These are phyloP conservation scores for Zootoca vivipara DNA, from an alignment of 2,113 vertebrate genomes.

Conservation along the genomic window DNA sequence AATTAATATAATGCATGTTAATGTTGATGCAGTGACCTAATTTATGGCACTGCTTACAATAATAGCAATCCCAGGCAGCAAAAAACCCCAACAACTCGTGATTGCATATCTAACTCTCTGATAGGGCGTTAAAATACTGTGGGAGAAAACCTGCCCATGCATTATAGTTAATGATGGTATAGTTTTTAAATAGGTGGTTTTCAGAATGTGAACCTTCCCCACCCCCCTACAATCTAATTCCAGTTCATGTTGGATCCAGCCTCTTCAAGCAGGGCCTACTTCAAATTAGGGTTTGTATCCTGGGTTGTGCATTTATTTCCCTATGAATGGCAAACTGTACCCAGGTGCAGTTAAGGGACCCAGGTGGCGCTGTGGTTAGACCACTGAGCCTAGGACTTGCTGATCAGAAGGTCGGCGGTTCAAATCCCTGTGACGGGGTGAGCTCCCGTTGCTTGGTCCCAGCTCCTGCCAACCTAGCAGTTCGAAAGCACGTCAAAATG, in stretches of 20 bases:
- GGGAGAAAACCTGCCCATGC: neutral
- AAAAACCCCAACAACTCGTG: neutral
- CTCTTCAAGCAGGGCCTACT: neutral
- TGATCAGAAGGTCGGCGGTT: too few species aligned
- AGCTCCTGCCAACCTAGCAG: too few species aligned
- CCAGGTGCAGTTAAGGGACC: too few species aligned
- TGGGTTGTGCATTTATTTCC: neutral
- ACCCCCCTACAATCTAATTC: neutral
- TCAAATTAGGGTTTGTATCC: neutral
- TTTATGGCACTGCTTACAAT: neutral
- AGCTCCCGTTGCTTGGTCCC: too few species aligned
- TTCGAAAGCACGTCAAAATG: too few species aligned
- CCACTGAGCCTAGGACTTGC: too few species aligned
- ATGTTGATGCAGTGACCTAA: neutral
- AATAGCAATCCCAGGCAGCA: neutral
- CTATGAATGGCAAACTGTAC: neutral
- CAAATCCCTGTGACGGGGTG: too few species aligned
- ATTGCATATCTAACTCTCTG: constrained; percentile 2
- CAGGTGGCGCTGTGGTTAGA: too few species aligned
- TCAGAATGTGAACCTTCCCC: neutral
- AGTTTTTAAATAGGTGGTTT: neutral
- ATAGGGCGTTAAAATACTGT: neutral
- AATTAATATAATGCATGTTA: constrained; percentile 50
- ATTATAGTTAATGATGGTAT: neutral
- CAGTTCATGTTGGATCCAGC: neutral